Conservation (phyloP, 1,140 invertebrate species). For the Ganaspis sp. region DNA sequence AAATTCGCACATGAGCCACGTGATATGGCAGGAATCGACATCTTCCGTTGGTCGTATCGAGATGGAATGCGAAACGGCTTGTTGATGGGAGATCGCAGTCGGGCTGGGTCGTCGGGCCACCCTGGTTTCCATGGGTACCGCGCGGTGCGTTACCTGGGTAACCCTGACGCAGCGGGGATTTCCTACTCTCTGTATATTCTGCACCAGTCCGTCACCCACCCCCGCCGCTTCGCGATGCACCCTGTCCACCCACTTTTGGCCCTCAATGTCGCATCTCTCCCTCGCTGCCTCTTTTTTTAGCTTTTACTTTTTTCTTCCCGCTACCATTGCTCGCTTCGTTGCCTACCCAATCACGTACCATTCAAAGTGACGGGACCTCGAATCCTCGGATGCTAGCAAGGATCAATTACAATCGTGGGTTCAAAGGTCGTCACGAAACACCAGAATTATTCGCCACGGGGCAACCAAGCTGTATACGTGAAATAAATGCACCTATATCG, state of each 20-base stretch:
- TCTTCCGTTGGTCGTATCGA: conserved; percentile 38
- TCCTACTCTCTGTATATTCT: conserved; percentile 30
- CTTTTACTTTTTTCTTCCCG: background rate
- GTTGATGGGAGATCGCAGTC: conserved; percentile 63
- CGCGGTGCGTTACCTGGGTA: conserved; percentile 68
- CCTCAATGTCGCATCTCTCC: conserved; percentile 16
- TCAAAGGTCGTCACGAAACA: conserved; percentile 15
- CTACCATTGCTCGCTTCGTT: conserved; percentile 53
- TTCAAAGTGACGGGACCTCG: conserved; percentile 60
- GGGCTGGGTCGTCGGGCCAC: conserved; percentile 1
- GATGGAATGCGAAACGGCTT: conserved; percentile 62
- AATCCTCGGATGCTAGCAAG: conserved; percentile 41
- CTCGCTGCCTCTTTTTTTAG: conserved; percentile 12
- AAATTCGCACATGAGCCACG: conserved; percentile 55
- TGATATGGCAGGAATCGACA: conserved; percentile 38
- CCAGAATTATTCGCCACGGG: background rate
- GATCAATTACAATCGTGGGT: conserved; percentile 59
- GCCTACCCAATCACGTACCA: conserved; percentile 63
- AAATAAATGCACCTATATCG: background rate
- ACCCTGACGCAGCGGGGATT: conserved; percentile 49
- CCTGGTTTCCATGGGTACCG: conserved; percentile 63
- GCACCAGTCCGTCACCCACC: conserved; percentile 12
- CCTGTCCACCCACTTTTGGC: conserved; percentile 7
- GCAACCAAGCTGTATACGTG: background rate
- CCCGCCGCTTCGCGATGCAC: conserved; percentile 22